Evolutionary conservation across 2,113 vertebrate genomes (phyloP).

Genomic region (Actinemys pallida): DNA sequence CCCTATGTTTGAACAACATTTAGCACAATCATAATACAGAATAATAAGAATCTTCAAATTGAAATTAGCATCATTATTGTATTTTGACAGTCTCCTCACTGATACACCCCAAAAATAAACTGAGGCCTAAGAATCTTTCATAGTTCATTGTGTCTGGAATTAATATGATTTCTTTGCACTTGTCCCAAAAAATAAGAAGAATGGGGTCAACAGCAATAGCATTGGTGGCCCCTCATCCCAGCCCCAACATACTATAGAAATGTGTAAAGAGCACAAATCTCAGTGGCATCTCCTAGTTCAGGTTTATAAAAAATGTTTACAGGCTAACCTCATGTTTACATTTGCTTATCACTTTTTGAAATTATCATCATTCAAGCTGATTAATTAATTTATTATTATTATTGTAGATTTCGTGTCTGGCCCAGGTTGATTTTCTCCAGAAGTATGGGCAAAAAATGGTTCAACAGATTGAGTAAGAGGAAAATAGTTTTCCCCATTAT

Average conservation of each 20-base stretch:
- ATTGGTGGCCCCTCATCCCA: neutral
- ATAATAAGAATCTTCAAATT: neutral
- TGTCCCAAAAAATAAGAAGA: neutral
- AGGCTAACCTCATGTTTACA: neutral
- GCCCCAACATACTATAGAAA: neutral
- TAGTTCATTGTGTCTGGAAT: neutral
- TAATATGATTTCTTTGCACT: neutral
- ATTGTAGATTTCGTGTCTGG: neutral
- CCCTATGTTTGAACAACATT: accelerated
- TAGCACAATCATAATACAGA: neutral
- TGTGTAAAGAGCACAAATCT: neutral
- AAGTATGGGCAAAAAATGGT: neutral
- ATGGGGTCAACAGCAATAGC: neutral
- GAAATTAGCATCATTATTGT: neutral
- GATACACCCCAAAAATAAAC: neutral
- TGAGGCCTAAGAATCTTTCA: neutral
- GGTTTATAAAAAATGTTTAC: neutral
- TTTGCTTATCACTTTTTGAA: neutral
- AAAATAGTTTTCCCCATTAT: neutral
- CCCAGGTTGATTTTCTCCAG: neutral
- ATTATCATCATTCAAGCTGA: neutral
- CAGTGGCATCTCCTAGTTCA: neutral
- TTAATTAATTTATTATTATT: neutral
- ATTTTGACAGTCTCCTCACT: neutral
- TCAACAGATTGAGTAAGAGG: accelerated